These are phyloP conservation scores for Diarsia brunnea DNA, from an alignment of 2,888 invertebrate species.

Conservation along the genomic window DNA sequence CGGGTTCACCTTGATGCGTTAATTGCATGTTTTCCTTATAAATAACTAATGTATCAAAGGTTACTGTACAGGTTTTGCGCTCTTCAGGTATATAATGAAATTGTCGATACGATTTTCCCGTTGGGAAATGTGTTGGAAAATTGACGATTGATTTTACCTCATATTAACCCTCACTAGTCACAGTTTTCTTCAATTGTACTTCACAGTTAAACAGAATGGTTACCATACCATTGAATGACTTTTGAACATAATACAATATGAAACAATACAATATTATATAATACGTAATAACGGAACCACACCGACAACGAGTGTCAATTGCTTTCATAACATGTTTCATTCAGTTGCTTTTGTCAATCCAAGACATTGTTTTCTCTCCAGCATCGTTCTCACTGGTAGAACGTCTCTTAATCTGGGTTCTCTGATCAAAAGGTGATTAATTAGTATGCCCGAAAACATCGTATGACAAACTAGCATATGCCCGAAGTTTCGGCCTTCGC, in stretches of 20 bases:
- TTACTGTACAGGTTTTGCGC: background rate
- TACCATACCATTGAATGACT: background rate
- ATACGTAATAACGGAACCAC: no score
- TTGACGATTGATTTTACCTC: background rate
- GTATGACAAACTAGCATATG: background rate
- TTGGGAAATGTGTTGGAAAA: background rate
- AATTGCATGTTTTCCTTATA: conserved; percentile 9
- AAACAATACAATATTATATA: background rate
- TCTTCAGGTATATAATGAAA: background rate
- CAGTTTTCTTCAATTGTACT: background rate
- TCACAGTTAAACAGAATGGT: background rate
- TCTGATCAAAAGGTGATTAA: background rate
- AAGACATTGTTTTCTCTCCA: no score
- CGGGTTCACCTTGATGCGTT: conserved; percentile 21
- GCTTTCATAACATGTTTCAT: no score
- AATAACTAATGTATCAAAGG: background rate
- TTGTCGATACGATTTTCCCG: background rate
- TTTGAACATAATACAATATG: background rate
- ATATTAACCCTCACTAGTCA: background rate
- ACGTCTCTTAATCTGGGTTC: no score
- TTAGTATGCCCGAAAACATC: background rate
- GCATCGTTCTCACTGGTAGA: no score
- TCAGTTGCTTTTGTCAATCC: no score
- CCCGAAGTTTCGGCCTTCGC: background rate
- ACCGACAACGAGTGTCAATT: no score